phyloP scores from a whole-genome alignment of 2,888 invertebrate species.

The Phengaris arion region DNA sequence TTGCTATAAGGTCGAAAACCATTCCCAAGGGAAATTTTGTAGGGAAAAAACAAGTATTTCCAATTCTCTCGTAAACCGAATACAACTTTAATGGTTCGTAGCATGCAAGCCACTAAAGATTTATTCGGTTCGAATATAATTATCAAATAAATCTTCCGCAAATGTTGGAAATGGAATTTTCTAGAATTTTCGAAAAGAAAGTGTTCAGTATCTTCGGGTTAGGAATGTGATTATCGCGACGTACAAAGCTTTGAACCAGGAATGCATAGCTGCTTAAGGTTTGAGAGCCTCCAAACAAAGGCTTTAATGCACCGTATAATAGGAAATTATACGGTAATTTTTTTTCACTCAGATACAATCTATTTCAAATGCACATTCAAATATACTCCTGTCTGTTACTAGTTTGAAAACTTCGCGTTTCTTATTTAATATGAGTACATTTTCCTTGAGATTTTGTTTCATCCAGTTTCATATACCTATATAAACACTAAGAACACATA shows the following conservation, averaged over 20 bases:
- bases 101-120: too few relatives aligned
- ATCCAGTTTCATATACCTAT: too few relatives aligned
- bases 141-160: neutral
- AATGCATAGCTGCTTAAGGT: constrained; percentile 6
- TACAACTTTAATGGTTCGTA: neutral
- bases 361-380: too few relatives aligned
- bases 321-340: neutral
- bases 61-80: neutral
- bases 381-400: neutral
- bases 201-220: neutral
- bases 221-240: constrained; percentile 10
- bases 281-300: neutral
- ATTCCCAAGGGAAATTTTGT: neutral
- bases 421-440: neutral
- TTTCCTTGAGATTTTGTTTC: too few relatives aligned
- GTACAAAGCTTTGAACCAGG: constrained; percentile 24
- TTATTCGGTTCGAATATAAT: too few relatives aligned
- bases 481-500: too few relatives aligned
- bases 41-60: neutral
- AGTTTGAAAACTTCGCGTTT: neutral
- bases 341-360: neutral
- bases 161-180: neutral
- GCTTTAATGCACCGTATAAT: neutral
- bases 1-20: neutral
- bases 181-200: neutral